Evolutionary conservation across 2,797 vertebrate genomes (phyloP), one percentile per base, ranked within the genome.

Genomic region (Chelmon rostratus): DNA sequence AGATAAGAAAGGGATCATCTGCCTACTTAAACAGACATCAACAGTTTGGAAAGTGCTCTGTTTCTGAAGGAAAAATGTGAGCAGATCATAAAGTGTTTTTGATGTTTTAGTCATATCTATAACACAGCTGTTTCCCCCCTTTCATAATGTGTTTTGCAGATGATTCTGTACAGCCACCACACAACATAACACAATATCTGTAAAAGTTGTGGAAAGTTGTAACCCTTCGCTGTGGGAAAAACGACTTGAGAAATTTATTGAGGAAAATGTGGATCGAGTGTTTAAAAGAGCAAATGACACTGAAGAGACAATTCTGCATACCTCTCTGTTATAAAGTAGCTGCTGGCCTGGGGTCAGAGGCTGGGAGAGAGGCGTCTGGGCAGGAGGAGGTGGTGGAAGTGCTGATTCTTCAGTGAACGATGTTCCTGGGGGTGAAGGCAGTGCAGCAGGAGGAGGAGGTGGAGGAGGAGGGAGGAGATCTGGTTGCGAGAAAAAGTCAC

Each of bases 261-360:
- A 65, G 54, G 47, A 68, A 76, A 76, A 59, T 40, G 63, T 18
- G 21, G 38, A 62, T 62, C 5, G 23, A 44, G 11, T 37, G 1
- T 79, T 77, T 35, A 25, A 42, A 67, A 64, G 1, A 28, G 16
- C 54, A 54, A 66, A 56, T 65, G 10, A 47, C 59, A 56, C 23
- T 57, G 49, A 8, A 8, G 13, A 52, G 28, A 40, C 11, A 82
- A 9, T 23, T 38, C 57, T 66, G 42, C 70, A 76, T 90, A 96
- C 95, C 90, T 91, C 78, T 86, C 50, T 86, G 83, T 86, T 82
- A 80, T 88, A 67, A 71, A 81, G 12, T 46, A 75, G 76, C 57
- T 78, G 75, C 67, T 82, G 82, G 74, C 76, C 75, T 73, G 63
- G 70, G 76, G 86, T 90, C 74, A 68, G 38, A 59, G 72, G 75